Conservation (phyloP, 2,888 invertebrate genomes). For the Sarcophaga caerulescens region DNA sequence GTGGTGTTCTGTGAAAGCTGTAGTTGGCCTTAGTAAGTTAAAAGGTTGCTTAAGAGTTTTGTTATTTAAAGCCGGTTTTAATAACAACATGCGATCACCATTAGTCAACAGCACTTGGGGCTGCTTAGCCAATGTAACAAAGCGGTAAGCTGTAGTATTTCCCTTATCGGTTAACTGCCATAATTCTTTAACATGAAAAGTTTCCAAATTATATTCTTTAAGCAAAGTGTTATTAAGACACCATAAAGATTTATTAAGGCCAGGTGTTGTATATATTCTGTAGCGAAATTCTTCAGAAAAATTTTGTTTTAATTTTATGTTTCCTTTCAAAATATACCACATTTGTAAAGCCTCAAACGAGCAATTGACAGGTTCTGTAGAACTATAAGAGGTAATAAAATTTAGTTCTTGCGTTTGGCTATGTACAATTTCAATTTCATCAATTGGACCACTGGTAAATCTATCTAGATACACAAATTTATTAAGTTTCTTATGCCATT, state of each 20-base stretch:
- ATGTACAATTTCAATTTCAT: constrained; percentile 78
- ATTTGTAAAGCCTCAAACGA: constrained; percentile 67
- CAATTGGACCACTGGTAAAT: constrained; percentile 81
- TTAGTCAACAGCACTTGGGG: constrained; percentile 78
- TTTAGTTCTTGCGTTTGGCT: constrained; percentile 68
- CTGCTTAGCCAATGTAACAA: constrained; percentile 69
- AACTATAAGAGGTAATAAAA: constrained; percentile 77
- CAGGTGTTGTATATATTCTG: neutral
- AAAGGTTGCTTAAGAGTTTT: constrained; percentile 17
- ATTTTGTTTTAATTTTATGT: neutral
- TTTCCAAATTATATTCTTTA: constrained; percentile 35
- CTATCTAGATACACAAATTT: constrained; percentile 73
- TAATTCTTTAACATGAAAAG: constrained; percentile 11
- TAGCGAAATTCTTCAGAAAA: neutral
- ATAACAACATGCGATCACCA: constrained; percentile 75
- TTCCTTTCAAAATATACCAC: constrained; percentile 71
- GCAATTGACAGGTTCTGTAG: constrained; percentile 71
- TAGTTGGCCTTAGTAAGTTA: neutral
- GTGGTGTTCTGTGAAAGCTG: neutral
- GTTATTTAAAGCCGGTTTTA: constrained; percentile 39
- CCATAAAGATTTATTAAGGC: constrained; percentile 1
- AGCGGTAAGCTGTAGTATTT: constrained; percentile 67
- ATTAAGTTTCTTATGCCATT: constrained; percentile 77
- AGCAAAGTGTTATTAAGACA: constrained; percentile 20
- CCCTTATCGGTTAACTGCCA: constrained; percentile 25